These are phyloP conservation scores for Corvus hawaiiensis DNA, from an alignment of 2,113 vertebrate genomes.

Conservation along the genomic window DNA sequence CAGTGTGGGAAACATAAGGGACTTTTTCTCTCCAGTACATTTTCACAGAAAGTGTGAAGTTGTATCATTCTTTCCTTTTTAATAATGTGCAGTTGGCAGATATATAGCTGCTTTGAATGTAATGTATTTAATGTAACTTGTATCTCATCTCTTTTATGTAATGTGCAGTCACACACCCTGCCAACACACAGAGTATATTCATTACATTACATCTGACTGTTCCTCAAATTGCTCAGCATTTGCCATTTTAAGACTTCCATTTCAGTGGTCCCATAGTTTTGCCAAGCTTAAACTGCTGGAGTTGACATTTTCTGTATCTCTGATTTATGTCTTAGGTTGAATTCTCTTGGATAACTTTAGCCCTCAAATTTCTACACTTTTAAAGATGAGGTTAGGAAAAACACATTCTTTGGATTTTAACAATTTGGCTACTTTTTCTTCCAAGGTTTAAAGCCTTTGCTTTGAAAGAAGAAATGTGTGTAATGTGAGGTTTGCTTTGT, in stretches of 20 bases:
- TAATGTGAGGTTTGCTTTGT: not conserved
- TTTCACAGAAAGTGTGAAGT: not conserved
- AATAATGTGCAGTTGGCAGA: not conserved
- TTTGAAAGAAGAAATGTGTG: not conserved
- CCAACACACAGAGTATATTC: not conserved
- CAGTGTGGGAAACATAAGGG: not conserved
- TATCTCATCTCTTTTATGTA: not conserved
- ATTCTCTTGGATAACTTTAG: not conserved
- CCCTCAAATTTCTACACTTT: not conserved
- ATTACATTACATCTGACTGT: not conserved
- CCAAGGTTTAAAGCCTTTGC: not conserved
- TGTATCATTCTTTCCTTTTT: not conserved
- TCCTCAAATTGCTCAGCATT: not conserved
- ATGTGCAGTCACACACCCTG: not conserved
- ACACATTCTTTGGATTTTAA: not conserved
- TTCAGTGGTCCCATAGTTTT: not conserved
- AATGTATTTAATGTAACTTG: not conserved
- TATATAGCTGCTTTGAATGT: not conserved
- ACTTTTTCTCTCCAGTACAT: not conserved
- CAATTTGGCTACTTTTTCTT: not conserved
- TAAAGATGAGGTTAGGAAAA: not conserved
- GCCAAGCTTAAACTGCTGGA: not conserved
- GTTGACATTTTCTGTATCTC: not conserved
- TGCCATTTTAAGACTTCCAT: not conserved
- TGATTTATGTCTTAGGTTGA: not conserved